Conservation (phyloP, 2,888 invertebrate genomes). For the Nomada lathburiana region DNA sequence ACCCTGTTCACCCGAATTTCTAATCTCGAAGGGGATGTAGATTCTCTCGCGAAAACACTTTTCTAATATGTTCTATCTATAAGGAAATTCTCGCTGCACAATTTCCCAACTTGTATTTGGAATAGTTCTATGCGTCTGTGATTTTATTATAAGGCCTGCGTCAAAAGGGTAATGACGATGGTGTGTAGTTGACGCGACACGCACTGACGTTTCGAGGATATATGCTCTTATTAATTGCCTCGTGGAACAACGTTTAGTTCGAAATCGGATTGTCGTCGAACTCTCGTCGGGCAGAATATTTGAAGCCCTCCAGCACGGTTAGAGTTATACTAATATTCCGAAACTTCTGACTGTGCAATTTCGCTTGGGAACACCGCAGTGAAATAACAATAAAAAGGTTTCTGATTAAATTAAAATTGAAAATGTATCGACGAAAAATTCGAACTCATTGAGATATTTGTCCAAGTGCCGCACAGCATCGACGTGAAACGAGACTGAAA, state of each 20-base stretch:
- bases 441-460: not conserved
- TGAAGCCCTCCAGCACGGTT: constrained; percentile 8
- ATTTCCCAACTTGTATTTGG: no score
- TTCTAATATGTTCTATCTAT: no score
- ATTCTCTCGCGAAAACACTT: no score
- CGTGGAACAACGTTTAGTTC: not conserved
- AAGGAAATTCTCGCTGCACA: no score
- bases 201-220: constrained; percentile 24
- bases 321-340: not conserved
- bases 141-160: no score
- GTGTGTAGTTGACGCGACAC: not conserved
- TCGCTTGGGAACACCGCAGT: not conserved
- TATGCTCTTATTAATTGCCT: not conserved
- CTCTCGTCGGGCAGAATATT: constrained; percentile 8
- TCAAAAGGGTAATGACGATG: no score
- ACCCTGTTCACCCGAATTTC: no score
- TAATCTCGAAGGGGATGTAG: no score
- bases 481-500: not conserved
- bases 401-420: not conserved
- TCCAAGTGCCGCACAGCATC: not conserved
- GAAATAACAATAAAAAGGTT: no score
- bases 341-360: not conserved
- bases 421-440: not conserved
- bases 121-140: no score
- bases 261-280: constrained; percentile 17